Base-by-base conservation (phyloP, 2,113 vertebrate genomes). In the Odobenus rosmarus region DNA sequence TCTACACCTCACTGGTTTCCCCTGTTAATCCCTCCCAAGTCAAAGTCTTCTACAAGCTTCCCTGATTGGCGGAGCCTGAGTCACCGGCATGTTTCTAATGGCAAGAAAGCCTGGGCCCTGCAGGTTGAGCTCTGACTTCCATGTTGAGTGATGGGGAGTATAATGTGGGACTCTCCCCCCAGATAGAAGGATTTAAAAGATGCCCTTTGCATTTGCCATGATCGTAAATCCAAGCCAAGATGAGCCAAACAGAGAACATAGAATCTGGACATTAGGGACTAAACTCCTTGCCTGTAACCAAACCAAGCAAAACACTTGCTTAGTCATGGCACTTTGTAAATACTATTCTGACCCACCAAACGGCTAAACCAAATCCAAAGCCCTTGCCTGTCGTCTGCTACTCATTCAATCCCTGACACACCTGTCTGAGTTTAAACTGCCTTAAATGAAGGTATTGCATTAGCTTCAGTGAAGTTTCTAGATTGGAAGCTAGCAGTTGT, bases 51-150 rank as follows among this genome's bases (percentile, higher is more conserved):
- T 13, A 14, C 67, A 51, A 77, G 10, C 57, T 64, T 55, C 46
- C 61, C 16, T 79, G 59, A 82, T 72, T 86, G 53, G 62, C 80
- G 13, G 61, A 86, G 18, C 55, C 16, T 83, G 49, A 4, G 4
- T 87, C 61, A 93, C 18, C 21, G 67, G 19, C 31, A 36, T 62
- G 28, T 95, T 95, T 96, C 24, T 71, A 83, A 62, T 6, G 89
- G 59, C 79, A 96, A 57, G 12, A 67, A 93, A 88, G 39, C 1
- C 72, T 95, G 74, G 61, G 84, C 33, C 62, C 31, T 67, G 31
- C 14, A 93, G 93, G 90, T 57, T 92, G 83, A 96, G 42, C 53
- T 89, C 67, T 88, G 92, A 96, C 24, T 92, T 86, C 67, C 69
- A 57, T 57, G n/a, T 92, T 89, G 59, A 8, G 7, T 83, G 51